Base-by-base conservation (phyloP, 2,888 invertebrate genomes). In the Acrobasis repandana region DNA sequence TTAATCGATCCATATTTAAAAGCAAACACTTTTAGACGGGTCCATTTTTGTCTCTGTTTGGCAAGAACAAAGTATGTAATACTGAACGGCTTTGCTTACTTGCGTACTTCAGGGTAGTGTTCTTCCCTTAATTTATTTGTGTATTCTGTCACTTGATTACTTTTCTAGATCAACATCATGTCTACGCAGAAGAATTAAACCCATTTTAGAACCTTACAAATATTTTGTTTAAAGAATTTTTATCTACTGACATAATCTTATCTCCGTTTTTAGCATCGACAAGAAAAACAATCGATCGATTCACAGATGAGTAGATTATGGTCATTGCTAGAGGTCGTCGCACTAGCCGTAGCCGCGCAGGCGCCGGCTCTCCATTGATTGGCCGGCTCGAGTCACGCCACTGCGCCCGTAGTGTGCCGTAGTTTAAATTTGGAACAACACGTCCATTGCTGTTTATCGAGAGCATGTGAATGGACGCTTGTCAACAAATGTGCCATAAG, bases 361-460 rank as follows among this genome's bases (percentile, higher is more conserved):
- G 70, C 74, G 75, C 73, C 69, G 72, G 64, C 56, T 76, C 74
- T 76, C 74, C 80, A 82, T 88, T 89, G 89, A 82, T 88, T 89
- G 89, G 88, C 72, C 71, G 72, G 64, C 67, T 38, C 64, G 67
- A 75, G 80, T 90, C 90, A 90, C 90, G 90, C 90, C 90, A 90
- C 85, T 70, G 63, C 74, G 67, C 59, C 77, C 77, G 73, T 76
- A 75, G 82, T 86, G 83, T 88, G 88, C 77, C 77, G 73, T 76
- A 75, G 82, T 86, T 83, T 88, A 88, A 83, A 86, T 88, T 89
- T 88, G 86, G 88, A 85, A 82, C 82, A 82, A 82, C 80, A 67
- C 72, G 72, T 68, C 74, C 69, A 63, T 70, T 75, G 67, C 74
- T 72, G 33, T 62, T 56, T 50, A 60, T 59, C 63, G 70, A 63